A percentile compares a stretch with the other conserved stretches of the same genome.
phyloP scores from a whole-genome alignment of 2,797 vertebrate species.

The Octomys mimax region DNA sequence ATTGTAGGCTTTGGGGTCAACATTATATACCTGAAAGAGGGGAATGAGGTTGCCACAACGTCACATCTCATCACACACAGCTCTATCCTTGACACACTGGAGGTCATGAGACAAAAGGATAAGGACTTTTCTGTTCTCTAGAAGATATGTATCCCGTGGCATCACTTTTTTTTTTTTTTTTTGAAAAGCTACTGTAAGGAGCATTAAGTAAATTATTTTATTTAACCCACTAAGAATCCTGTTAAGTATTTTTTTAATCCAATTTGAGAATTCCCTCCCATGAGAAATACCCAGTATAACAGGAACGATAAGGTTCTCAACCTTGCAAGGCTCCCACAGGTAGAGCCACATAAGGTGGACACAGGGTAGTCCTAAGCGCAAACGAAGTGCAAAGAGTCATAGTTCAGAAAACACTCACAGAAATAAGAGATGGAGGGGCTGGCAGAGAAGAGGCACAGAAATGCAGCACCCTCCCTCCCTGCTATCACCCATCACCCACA shows the following conservation, averaged over 20 bases:
- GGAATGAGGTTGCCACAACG: background rate
- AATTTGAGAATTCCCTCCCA: slow-evolving; percentile 26
- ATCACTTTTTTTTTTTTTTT: background rate
- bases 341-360: background rate
- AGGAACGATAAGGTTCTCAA: background rate
- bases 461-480: background rate
- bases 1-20: slow-evolving; percentile 90
- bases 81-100: background rate
- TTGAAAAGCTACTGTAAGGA: background rate
- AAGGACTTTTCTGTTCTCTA: background rate
- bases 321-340: slow-evolving; percentile 22
- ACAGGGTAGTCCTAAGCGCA: background rate
- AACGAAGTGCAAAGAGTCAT: background rate
- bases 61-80: background rate
- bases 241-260: slow-evolving; percentile 13
- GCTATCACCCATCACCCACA: background rate
- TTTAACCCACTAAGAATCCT: slow-evolving; percentile 15
- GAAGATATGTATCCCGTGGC: background rate
- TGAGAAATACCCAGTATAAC: slow-evolving; percentile 23
- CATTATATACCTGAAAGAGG: slow-evolving; percentile 94
- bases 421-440: background rate
- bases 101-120: background rate
- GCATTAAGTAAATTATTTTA: slow-evolving; percentile 52
- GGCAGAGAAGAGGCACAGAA: background rate
- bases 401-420: background rate